Evolutionary conservation across 1,140 invertebrate species (phyloP), one percentile per base, ranked within the genome.

Genomic region (Ptiloglossa arizonensis): DNA sequence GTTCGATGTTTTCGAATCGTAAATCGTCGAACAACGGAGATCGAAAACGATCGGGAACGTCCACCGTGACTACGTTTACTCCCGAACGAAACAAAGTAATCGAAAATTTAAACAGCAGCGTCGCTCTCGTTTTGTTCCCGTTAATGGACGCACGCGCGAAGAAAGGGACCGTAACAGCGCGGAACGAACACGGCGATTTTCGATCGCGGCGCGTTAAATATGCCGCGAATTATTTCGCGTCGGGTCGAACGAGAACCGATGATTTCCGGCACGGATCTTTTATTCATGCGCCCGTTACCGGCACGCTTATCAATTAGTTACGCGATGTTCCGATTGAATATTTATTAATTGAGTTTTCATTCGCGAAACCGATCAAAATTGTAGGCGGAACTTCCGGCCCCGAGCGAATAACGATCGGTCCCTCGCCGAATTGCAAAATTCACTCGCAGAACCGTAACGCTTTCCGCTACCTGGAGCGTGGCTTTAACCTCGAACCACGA

Each of bases 261-360:
- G 29, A 48, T 46, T 69, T 50, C 41, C 73, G 22, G 27, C 54
- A 11, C 0, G 22, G 5, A 60, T 76, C 29, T 60, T 76, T 76
- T 60, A 76, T 69, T 59, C 73, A 52, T 24, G 19, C 22, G 15
- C 27, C 22, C 11, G 17, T 41, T 22, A 62, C 22, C 15, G 29
- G 8, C 41, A 22, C 2, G 15, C 69, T 13, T 50, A 41, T 76
- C 44, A 52, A 76, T 76, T 76, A 52, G 44, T 69, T 27, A 13
- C 73, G 24, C 29, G n/a, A 8, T 32, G 35, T 22, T 22, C 9
- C 54, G 52, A 69, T 60, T 35, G 17, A 27, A 50, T 60, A 69
- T 38, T 68, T 67, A 75, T 76, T 60, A 69, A 59, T 57, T 11
- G 64, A 76, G 8, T n/a, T 68, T 15, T 69, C 41, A 35, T 68